A percentile compares a stretch with the other conserved stretches of the same genome.
Conservation (phyloP, 2,113 vertebrate genomes). For the Deroptyus accipitrinus region DNA sequence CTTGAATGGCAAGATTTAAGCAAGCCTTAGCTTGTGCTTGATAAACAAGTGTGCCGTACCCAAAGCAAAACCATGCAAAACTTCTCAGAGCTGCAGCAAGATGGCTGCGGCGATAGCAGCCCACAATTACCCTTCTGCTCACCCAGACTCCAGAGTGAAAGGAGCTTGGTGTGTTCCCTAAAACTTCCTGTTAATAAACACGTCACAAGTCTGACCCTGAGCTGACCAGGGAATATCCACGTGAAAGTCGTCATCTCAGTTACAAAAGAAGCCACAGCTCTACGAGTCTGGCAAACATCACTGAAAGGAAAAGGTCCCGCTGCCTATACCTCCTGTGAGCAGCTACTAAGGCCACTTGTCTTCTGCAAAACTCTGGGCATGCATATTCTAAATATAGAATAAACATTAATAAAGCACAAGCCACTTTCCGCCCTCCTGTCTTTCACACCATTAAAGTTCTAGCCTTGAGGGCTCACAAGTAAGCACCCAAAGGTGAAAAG, state of each 20-base stretch:
- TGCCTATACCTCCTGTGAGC: neutral
- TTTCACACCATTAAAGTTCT: conserved; percentile 6
- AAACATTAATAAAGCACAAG: neutral
- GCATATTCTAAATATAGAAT: neutral
- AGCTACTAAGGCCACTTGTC: neutral
- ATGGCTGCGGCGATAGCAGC: conserved; percentile 37
- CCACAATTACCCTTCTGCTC: conserved; percentile 22
- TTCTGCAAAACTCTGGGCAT: neutral
- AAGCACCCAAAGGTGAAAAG: conserved; percentile 27
- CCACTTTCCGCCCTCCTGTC: neutral
- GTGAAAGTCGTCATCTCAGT: neutral
- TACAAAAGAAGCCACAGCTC: neutral
- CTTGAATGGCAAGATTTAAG: conserved; percentile 66
- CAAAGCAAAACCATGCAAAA: conserved; percentile 74
- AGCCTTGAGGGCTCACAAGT: neutral
- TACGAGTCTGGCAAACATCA: neutral
- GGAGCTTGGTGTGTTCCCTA: neutral
- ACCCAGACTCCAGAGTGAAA: neutral
- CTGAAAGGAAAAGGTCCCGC: neutral
- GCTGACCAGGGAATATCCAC: neutral
- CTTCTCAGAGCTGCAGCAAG: conserved; percentile 27
- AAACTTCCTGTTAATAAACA: neutral
- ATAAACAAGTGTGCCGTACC: conserved; percentile 65
- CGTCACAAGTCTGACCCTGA: neutral
- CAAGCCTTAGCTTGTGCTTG: conserved; percentile 70